Percentiles rank a stretch among this genome's conserved stretches.
phyloP scores from a whole-genome alignment of 1,140 invertebrate genomes.

The Hermatobates lingyangjiaoensis region DNA sequence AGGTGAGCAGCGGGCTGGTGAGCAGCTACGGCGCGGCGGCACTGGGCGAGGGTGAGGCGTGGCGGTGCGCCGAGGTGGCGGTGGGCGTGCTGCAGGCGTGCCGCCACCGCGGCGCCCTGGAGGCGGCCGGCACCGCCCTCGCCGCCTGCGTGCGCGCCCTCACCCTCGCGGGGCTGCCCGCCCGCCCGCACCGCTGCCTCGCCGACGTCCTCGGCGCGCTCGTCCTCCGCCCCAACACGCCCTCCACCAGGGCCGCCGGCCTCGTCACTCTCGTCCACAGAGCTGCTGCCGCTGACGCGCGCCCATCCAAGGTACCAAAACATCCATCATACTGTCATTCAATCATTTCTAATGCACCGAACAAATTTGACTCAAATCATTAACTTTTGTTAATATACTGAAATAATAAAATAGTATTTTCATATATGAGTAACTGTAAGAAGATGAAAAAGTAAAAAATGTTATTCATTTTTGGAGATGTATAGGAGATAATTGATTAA shows the following conservation, averaged over 20 bases:
- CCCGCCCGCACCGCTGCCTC: not conserved
- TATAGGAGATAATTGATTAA: too few relatives aligned
- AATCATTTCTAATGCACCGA: too few relatives aligned
- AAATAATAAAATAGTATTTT: too few relatives aligned
- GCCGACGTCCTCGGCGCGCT: conserved; percentile 1
- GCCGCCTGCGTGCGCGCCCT: not conserved
- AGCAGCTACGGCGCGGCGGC: conserved; percentile 17
- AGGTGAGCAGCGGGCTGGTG: conserved; percentile 27
- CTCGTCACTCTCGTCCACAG: conserved; percentile 52
- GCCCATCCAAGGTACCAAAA: conserved; percentile 25
- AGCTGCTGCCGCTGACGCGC: conserved; percentile 43
- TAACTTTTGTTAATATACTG: too few relatives aligned
- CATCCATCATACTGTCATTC: too few relatives aligned
- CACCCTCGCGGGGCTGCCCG: not conserved
- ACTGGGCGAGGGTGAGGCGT: conserved; percentile 19
- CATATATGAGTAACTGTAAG: too few relatives aligned
- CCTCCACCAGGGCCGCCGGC: conserved; percentile 51
- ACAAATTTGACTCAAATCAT: too few relatives aligned
- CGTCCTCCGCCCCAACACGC: conserved; percentile 5
- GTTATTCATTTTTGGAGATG: too few relatives aligned
- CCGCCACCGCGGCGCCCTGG: conserved; percentile 62
- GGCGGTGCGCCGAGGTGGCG: conserved; percentile 31
- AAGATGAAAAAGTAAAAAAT: too few relatives aligned
- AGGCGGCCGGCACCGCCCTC: conserved; percentile 37
- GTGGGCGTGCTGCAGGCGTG: conserved; percentile 46